A percentile compares a stretch with the other conserved stretches of the same genome.
phyloP scores from a whole-genome alignment of 1,140 invertebrate genomes.

The Sipha flava region DNA sequence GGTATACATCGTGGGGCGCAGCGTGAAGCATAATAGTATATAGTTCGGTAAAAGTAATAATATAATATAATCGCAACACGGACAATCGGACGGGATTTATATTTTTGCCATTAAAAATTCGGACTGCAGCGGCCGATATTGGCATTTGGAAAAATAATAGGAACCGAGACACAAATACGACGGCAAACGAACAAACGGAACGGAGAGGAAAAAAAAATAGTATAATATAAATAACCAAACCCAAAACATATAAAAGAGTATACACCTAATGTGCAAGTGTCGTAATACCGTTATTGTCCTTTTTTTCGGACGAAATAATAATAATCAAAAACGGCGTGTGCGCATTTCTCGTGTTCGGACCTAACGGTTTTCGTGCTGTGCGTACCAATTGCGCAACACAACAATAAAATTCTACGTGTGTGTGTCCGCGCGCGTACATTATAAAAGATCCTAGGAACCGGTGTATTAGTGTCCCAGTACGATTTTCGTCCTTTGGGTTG shows the following conservation, averaged over 20 bases:
- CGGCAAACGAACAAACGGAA: not conserved
- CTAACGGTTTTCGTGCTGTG: slow-evolving; percentile 31
- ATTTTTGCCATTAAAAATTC: slow-evolving; percentile 27
- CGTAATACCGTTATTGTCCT: slow-evolving; percentile 30
- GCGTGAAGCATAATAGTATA: not conserved
- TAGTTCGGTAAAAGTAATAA: not conserved
- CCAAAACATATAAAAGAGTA: not conserved
- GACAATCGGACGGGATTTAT: slow-evolving; percentile 22
- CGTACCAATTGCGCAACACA: slow-evolving; percentile 23
- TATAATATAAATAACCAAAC: not conserved
- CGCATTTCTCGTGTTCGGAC: slow-evolving; percentile 11
- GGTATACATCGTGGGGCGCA: not conserved
- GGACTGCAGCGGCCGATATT: not conserved
- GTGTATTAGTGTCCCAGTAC: slow-evolving; percentile 15
- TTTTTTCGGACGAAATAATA: slow-evolving; percentile 9
- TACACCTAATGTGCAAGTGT: not conserved
- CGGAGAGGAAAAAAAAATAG: not conserved
- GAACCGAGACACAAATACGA: not conserved
- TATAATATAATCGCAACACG: not conserved
- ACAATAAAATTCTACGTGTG: not conserved
- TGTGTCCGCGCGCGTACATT: not conserved
- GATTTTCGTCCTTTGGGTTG: not conserved
- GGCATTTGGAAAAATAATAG: slow-evolving; percentile 1
- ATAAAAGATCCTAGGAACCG: not conserved
- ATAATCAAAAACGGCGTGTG: slow-evolving; percentile 26